Base-by-base conservation (phyloP, 2,888 invertebrate genomes). In the Tryphoninae sp. region DNA sequence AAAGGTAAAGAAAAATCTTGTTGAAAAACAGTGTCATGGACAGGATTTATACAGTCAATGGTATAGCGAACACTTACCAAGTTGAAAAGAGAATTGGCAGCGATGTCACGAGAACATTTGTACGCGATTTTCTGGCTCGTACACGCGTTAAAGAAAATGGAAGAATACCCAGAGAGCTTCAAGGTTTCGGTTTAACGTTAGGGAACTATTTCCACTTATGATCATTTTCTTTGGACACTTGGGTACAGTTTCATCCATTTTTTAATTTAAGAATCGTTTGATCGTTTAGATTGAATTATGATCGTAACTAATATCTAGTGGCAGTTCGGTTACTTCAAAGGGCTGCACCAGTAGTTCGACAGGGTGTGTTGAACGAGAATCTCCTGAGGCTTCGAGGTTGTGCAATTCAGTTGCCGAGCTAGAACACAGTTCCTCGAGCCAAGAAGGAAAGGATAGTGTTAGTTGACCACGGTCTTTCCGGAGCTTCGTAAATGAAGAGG, bases 391-490 rank as follows among this genome's bases (percentile, higher is more conserved):
- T 53, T 6, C 40, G 58, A 16, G 19, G 26, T 65, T 13, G 33
- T 49, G 11, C 3, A 7, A 65, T 65, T 26, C 6, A 40, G 49
- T 67, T 22, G 2, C n/a, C 19, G n/a, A 13, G 42, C 49, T 45
- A 42, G 58, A 11, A 45, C 65, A 74, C 33, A n/a, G 45, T 49
- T 67, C 59, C 26, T 45, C 23, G 67, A 16, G 16, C 55, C 19
- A 22, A 59, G 13, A 22, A 55, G 67, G 11, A 19, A 22, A 55
- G 59, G 9, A 33, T 64, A 58, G 33, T 55, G 26, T 8, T 58
- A 13, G 58, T 58, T 67, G 75, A 82, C 82, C 77, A 67, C 72
- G 55, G 61, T 58, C 59, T 77, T 80, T 72, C 59, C 67, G 71
- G 80, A 65, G 67, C 59, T 71, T 62, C 53, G 58, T 8, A 78